A percentile compares a stretch with the other conserved stretches of the same genome.
Evolutionary conservation across 2,888 invertebrate species (phyloP).

Genomic region (Adelphocoris suturalis): DNA sequence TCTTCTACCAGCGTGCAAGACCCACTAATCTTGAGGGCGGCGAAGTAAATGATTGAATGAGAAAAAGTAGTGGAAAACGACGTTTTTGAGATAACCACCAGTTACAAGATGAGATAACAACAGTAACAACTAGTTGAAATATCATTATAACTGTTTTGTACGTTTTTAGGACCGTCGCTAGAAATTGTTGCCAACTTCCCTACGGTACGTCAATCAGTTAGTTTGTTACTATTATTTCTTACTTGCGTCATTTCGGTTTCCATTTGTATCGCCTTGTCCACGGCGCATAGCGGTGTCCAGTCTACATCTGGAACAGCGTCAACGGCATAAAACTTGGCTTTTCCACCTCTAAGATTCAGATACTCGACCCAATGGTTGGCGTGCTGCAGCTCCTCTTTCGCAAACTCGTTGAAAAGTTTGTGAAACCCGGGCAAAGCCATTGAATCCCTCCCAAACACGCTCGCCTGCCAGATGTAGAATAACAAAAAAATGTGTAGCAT

Average conservation of each 20-base stretch:
- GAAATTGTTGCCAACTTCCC: too few relatives aligned
- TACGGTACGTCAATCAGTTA: too few relatives aligned
- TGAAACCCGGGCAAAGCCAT: slow-evolving; percentile 72
- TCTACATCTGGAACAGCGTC: slow-evolving; percentile 37
- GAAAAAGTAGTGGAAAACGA: too few relatives aligned
- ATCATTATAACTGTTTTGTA: too few relatives aligned
- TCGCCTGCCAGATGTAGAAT: slow-evolving; percentile 59
- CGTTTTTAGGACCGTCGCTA: too few relatives aligned
- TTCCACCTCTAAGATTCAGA: slow-evolving; percentile 72
- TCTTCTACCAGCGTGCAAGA: too few relatives aligned
- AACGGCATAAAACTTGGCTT: slow-evolving; percentile 50
- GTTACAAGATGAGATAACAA: too few relatives aligned
- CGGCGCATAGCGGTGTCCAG: slow-evolving; percentile 68
- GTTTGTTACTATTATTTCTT: background rate
- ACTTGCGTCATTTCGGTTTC: slow-evolving; percentile 71
- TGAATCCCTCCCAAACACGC: slow-evolving; percentile 65
- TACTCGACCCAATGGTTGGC: slow-evolving; percentile 70
- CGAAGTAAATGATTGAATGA: too few relatives aligned
- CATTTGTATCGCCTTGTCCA: slow-evolving; percentile 67
- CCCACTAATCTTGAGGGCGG: too few relatives aligned
- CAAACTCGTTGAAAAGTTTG: slow-evolving; percentile 66
- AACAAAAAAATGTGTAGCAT: background rate
- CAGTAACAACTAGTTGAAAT: too few relatives aligned
- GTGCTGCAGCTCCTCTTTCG: slow-evolving; percentile 73
- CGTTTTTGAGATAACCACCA: too few relatives aligned